Evolutionary conservation across 2,113 vertebrate species (phyloP), one percentile per base, ranked within the genome.

Genomic region (Solea solea): DNA sequence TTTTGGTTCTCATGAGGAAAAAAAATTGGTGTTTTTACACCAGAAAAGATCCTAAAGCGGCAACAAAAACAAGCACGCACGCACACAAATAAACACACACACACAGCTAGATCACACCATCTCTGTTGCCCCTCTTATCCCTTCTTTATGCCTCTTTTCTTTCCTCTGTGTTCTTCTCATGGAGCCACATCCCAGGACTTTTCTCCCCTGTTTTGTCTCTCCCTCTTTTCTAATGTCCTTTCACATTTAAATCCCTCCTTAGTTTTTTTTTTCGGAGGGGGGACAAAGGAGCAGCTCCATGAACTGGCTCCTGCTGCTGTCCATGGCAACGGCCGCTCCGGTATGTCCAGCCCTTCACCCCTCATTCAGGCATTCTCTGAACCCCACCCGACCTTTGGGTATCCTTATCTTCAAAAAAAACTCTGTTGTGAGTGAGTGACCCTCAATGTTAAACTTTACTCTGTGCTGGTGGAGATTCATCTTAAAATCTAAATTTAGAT

Each of bases 191-290:
- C 86, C 82, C 66, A 76, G 65, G 79, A 82, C 76, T 83, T 89
- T 74, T 75, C 69, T 62, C 67, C 73, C 54, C 65, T 70, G 64
- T 86, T 78, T 82, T 83, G 58, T 77, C 51, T 82, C 60, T 79
- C 34, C 68, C 45, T 81, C 76, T 76, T 83, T 81, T 88, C 84
- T 80, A 61, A 82, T 83, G 79, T 87, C 86, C 74, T 90, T 93
- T 92, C 86, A 89, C 78, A 93, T 92, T 93, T 79, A 89, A 90
- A 92, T 93, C 80, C 83, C 59, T 61, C 51, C 48, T 78, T 46
- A 50, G 81, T 80, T 88, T 86, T 86, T 76, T 59, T 81, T 69
- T 61, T 67, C 75, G 34, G 34, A 6, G 34, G 34, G 34, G 34
- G 34, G 34, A 34, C 34, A 34, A 34, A 34, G 34, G 5, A 34